Evolutionary conservation across 2,113 vertebrate species (phyloP).

Genomic region (Siniperca chuatsi): DNA sequence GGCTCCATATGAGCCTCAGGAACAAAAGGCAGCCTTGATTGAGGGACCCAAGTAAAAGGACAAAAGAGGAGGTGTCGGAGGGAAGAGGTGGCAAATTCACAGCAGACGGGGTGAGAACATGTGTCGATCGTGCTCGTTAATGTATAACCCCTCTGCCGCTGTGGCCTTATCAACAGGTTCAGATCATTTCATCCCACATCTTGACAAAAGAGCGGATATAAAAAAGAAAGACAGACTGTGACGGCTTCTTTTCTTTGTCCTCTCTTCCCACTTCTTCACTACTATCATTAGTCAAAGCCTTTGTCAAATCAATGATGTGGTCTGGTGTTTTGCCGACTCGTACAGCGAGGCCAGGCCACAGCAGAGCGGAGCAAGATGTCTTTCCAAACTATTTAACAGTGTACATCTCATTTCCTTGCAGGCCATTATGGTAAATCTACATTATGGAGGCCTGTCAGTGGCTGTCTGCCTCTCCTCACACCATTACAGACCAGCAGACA

Average conservation of each 20-base stretch:
- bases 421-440: constrained; percentile 77
- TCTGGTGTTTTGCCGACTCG: constrained; percentile 26
- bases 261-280: constrained; percentile 15
- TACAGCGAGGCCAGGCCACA: constrained; percentile 62
- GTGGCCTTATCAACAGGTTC: constrained; percentile 49
- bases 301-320: constrained; percentile 57
- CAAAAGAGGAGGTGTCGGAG: constrained; percentile 4
- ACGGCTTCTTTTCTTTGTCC: background rate
- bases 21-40: constrained; percentile 55
- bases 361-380: constrained; percentile 64
- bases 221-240: background rate
- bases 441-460: constrained; percentile 70
- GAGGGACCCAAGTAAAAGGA: constrained; percentile 33
- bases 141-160: background rate
- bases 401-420: constrained; percentile 76
- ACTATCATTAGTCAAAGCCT: constrained; percentile 62
- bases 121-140: constrained; percentile 22
- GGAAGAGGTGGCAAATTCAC: constrained; percentile 13
- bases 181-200: background rate
- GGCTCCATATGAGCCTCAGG: constrained; percentile 41
- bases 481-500: constrained; percentile 33
- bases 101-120: background rate
- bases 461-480: constrained; percentile 58
- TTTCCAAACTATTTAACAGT: constrained; percentile 81
- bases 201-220: background rate